Base-by-base conservation (phyloP, 2,797 vertebrate genomes). In the Crax fasciolata region DNA sequence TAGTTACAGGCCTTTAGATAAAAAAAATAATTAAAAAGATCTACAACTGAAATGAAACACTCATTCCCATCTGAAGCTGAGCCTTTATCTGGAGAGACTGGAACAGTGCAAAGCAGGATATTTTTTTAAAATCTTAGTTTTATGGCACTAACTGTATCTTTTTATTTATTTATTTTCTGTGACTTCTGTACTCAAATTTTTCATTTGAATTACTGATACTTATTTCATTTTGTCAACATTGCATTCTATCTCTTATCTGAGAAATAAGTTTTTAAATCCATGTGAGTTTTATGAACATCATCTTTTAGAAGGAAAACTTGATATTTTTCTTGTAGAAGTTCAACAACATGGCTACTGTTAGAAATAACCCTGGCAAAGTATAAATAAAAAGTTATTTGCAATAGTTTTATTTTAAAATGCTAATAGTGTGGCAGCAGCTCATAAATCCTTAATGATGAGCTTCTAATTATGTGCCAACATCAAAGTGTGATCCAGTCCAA, bases 391-490 rank as follows among this genome's bases (percentile, higher is more conserved):
- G 7, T 48, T 81, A 61, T 77, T 84, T 93, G 57, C 39, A 39
- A 23, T 87, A 81, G 59, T 86, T 90, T 94, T 87, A 79, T 90
- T 95, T 82, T 83, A 82, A 94, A 82, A 95, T 90, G 85, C 38
- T 90, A 92, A 89, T 84, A 90, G 39, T 43, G 46, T 52, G 57
- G 62, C 44, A 90, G 57, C 59, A 92, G 70, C 76, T 95, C 87
- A 84, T 93, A 91, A 94, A 95, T 96, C 74, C 67, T 79, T 88
- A 89, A 90, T 79, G 79, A 93, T 90, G 85, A 96, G 44, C 71
- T 87, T 74, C 74, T 96, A 94, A 95, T 94, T 96, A 90, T 74
- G 77, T 94, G 76, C 48, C 66, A 78, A 63, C 41, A 94, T 88
- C 95, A 94, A 87, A 94, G 84, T 88, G 68, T 43, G 81, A 88